phyloP scores from a whole-genome alignment of 2,888 invertebrate genomes.

The Augiades crinisus region DNA sequence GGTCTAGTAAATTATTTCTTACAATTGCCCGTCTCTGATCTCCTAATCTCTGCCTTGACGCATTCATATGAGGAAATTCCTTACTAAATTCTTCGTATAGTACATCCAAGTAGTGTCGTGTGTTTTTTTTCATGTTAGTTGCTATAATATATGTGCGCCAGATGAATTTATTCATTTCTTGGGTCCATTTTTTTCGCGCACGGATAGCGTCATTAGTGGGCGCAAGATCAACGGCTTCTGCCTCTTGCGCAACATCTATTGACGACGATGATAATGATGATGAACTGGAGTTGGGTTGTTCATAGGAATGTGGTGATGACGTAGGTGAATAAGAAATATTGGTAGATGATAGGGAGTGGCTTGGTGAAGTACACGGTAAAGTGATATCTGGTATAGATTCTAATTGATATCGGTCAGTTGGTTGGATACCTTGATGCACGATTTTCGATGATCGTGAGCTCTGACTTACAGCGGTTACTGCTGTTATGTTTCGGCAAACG shows the following conservation, averaged over 20 bases:
- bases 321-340: no score
- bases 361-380: no score
- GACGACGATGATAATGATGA: not conserved
- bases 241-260: not conserved
- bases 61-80: not conserved
- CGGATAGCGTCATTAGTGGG: not conserved
- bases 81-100: not conserved
- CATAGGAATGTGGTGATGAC: no score
- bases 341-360: no score
- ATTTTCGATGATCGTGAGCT: no score
- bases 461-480: no score
- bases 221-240: not conserved
- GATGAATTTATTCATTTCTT: not conserved
- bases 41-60: not conserved
- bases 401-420: no score
- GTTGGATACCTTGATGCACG: not conserved
- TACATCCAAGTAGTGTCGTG: not conserved
- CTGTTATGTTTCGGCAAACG: not conserved
- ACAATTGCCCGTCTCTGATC: not conserved
- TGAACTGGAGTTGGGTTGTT: no score
- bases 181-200: not conserved
- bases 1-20: not conserved
- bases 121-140: not conserved
- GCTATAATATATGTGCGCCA: not conserved
- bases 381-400: no score